A percentile compares a stretch with the other conserved stretches of the same genome.
Evolutionary conservation across 2,888 invertebrate genomes (phyloP).

Genomic region (Tinea semifulvella): DNA sequence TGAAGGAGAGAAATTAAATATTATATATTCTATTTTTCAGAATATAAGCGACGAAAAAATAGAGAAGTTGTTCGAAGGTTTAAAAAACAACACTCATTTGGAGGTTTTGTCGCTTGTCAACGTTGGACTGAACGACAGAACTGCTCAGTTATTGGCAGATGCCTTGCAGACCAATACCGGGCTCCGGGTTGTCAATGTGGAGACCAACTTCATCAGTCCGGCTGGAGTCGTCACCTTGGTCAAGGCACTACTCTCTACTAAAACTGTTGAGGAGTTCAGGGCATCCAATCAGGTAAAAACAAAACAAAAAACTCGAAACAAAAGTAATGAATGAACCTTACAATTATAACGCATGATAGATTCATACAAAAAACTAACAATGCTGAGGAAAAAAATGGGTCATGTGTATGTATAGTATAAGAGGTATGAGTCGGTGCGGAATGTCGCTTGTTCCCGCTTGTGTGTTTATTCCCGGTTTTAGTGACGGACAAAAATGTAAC

Average conservation of each 20-base stretch:
- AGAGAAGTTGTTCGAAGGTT: constrained; percentile 84
- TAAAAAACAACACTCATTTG: constrained; percentile 90
- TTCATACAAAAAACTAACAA: too few relatives aligned
- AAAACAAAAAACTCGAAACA: too few relatives aligned
- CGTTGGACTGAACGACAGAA: constrained; percentile 90
- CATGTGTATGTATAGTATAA: too few relatives aligned
- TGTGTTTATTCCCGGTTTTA: too few relatives aligned
- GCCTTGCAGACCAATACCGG: constrained; percentile 83
- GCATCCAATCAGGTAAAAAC: constrained; percentile 93
- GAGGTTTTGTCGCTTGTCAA: constrained; percentile 93
- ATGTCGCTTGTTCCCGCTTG: too few relatives aligned
- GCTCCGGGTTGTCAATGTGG: constrained; percentile 87
- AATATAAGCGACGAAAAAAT: constrained; percentile 97
- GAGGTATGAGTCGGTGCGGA: too few relatives aligned
- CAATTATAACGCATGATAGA: too few relatives aligned
- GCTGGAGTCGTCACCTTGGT: constrained; percentile 86
- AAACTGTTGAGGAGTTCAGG: constrained; percentile 92
- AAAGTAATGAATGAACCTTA: too few relatives aligned
- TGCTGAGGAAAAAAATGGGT: too few relatives aligned
- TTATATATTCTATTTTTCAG: constrained; percentile 59
- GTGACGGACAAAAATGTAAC: too few relatives aligned
- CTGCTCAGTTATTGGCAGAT: constrained; percentile 82
- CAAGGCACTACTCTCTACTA: constrained; percentile 84
- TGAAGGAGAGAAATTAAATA: too few relatives aligned
- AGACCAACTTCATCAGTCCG: constrained; percentile 97